These are phyloP conservation scores for Aphelenchoides besseyi DNA, from an alignment of 1,140 invertebrate genomes.

Conservation along the genomic window DNA sequence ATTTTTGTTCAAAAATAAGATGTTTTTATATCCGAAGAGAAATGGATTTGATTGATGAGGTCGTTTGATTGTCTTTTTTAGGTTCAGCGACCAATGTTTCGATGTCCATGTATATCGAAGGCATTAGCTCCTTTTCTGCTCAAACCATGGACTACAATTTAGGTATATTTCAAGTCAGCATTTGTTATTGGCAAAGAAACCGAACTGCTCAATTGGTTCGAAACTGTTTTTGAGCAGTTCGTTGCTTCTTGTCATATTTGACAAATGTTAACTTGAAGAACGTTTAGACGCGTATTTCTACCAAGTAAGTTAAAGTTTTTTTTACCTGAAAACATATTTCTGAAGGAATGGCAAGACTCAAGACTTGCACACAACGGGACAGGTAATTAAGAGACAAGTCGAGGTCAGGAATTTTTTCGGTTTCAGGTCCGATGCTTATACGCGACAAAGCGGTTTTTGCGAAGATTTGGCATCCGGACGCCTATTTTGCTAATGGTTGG, in stretches of 20 bases:
- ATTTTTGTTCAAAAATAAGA: slow-evolving; percentile 7
- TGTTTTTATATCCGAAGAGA: background rate
- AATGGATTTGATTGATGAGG: background rate
- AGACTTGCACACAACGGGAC: slow-evolving; percentile 54
- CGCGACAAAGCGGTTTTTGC: slow-evolving; percentile 56
- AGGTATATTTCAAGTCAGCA: no score
- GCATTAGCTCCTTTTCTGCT: slow-evolving; percentile 57
- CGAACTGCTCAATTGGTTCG: no score
- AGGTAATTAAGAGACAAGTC: no score
- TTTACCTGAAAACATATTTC: background rate
- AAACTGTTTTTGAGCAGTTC: no score
- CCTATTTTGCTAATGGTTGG: slow-evolving; percentile 59
- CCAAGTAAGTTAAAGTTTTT: slow-evolving; percentile 37
- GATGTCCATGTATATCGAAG: slow-evolving; percentile 62
- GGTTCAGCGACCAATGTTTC: slow-evolving; percentile 59
- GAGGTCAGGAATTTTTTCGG: no score
- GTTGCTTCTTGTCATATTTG: no score
- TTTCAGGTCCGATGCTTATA: slow-evolving; percentile 53
- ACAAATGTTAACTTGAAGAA: no score
- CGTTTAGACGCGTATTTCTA: slow-evolving; percentile 62
- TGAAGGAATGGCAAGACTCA: slow-evolving; percentile 56
- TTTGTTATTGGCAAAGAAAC: no score
- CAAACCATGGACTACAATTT: slow-evolving; percentile 63
- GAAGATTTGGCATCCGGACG: slow-evolving; percentile 59
- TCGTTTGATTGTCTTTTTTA: slow-evolving; percentile 31